These are phyloP conservation scores for Sminthopsis crassicaudata DNA, from an alignment of 2,113 vertebrate genomes.

Conservation along the genomic window DNA sequence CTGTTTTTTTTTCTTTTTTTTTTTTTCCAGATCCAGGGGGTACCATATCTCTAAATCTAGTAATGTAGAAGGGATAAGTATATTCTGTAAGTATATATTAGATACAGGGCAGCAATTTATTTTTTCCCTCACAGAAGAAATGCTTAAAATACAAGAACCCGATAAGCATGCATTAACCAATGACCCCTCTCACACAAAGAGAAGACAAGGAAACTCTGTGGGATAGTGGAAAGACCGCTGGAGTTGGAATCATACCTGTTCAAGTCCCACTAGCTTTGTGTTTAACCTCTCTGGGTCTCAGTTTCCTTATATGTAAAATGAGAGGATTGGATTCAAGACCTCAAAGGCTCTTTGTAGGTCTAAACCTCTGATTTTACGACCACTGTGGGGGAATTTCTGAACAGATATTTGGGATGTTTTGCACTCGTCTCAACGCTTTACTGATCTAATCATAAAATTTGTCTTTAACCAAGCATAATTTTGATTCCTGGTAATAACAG, in stretches of 20 bases:
- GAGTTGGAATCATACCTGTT: not conserved
- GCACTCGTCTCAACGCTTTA: not conserved
- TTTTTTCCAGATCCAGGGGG: no score
- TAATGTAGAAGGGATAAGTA: no score
- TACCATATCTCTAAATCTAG: no score
- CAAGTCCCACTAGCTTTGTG: not conserved
- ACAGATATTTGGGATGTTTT: not conserved
- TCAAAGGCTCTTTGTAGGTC: not conserved
- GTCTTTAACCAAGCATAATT: not conserved
- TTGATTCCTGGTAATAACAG: not conserved
- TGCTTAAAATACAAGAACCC: not conserved
- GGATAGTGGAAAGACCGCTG: not conserved
- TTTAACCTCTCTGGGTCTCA: not conserved
- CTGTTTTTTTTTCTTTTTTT: no score
- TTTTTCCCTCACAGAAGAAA: not conserved
- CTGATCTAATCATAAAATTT: not conserved
- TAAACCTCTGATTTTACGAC: not conserved
- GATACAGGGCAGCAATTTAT: not conserved
- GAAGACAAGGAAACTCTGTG: not conserved
- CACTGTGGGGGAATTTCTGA: not conserved
- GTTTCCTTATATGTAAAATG: not conserved
- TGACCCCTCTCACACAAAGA: not conserved
- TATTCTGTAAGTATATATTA: not conserved
- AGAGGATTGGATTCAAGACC: not conserved
- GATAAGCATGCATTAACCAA: not conserved